phyloP scores from a whole-genome alignment of 2,113 vertebrate species.

The Craseonycteris thonglongyai region DNA sequence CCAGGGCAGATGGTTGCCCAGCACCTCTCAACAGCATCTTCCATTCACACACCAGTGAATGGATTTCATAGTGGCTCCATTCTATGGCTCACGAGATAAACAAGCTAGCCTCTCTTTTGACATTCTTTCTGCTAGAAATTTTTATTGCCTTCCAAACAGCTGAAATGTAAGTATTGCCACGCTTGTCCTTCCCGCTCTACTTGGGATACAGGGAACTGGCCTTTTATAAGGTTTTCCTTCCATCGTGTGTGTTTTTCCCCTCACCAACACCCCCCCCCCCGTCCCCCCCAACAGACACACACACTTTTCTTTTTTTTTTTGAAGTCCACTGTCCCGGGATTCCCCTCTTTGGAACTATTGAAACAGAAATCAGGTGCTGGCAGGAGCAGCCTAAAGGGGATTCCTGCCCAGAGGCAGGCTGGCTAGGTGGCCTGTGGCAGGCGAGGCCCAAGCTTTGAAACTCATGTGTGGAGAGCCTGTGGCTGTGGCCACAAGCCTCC shows the following conservation, averaged over 20 bases:
- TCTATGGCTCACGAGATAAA: neutral
- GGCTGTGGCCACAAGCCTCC: neutral
- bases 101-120: neutral
- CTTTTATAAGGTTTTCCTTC: neutral
- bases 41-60: too few species aligned
- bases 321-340: neutral
- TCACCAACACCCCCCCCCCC: neutral
- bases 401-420: neutral
- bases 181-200: neutral
- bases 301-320: neutral
- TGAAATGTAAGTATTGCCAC: neutral
- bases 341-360: slow-evolving; percentile 12
- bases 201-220: neutral
- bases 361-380: neutral
- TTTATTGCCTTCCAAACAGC: neutral
- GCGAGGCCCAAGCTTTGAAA: neutral
- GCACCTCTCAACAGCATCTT: neutral
- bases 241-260: neutral
- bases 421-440: neutral
- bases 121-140: neutral
- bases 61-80: neutral
- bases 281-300: too few species aligned
- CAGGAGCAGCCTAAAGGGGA: neutral
- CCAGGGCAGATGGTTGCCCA: neutral
- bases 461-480: neutral